phyloP scores from a whole-genome alignment of 2,888 invertebrate genomes.

The Bruchidius siliquastri region DNA sequence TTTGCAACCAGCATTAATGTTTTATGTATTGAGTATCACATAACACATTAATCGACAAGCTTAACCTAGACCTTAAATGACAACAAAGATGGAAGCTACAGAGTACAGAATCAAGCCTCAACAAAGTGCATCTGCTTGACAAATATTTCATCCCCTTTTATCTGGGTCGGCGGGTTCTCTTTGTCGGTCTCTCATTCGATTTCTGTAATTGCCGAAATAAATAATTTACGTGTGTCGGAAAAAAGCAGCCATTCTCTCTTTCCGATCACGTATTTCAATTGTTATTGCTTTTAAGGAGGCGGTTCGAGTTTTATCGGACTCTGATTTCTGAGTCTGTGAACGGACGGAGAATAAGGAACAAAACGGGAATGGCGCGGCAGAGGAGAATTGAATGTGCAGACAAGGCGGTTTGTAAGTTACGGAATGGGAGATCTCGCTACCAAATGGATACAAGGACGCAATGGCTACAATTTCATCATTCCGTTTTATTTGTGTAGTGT shows the following conservation, averaged over 20 bases:
- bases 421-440: not conserved
- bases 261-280: constrained; percentile 36
- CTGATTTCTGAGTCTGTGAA: constrained; percentile 31
- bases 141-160: not conserved
- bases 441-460: not conserved
- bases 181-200: constrained; percentile 27
- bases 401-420: constrained; percentile 5
- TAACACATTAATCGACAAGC: too few relatives aligned
- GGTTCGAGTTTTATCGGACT: constrained; percentile 28
- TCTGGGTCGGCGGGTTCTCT: not conserved
- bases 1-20: too few relatives aligned
- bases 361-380: not conserved
- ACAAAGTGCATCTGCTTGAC: constrained; percentile 10
- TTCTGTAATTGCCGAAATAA: constrained; percentile 38
- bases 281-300: constrained; percentile 34
- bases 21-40: too few relatives aligned
- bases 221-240: constrained; percentile 32
- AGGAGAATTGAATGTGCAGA: constrained; percentile 2
- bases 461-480: too few relatives aligned
- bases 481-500: too few relatives aligned
- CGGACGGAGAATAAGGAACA: not conserved
- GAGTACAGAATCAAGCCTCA: too few relatives aligned
- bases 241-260: constrained; percentile 26
- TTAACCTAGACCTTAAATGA: too few relatives aligned
- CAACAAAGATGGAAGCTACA: too few relatives aligned